Evolutionary conservation across 2,888 invertebrate species (phyloP), one percentile per base, ranked within the genome.

Genomic region (Phania funesta): DNA sequence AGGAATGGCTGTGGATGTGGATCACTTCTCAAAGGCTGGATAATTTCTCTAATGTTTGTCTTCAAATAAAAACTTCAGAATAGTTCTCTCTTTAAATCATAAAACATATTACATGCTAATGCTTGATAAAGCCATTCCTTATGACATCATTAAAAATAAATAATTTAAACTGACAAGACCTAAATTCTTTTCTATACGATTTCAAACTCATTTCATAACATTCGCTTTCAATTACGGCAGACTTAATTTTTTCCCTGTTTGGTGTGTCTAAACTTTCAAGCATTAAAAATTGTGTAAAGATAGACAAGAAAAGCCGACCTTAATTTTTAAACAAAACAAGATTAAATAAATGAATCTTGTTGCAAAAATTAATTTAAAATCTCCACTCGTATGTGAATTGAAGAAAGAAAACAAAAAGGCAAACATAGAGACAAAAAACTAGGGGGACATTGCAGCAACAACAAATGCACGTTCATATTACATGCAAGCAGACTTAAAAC

Each of bases 201-300:
- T 26, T 24, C 35, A n/a, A 65, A 65, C 13, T 64, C 50, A 73
- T 65, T 71, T 78, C 20, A 13, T 16, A 78, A 78, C 71, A 78
- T 73, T 78, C 78, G 58, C 78, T 78, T 78, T 78, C 78, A 78
- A 73, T 44, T 75, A 82, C 65, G 62, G 41, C 64, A 70, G 73
- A 80, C 32, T 82, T 82, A 68, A 82, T 84, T 84, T 80, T 16
- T 44, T 18, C 16, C n/a, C 11, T 3, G 41, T 5, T 6, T 1
- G 6, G 1, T 16, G 16, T 18, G 18, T 44, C 74, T 82, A 62
- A 74, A 48, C 60, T 56, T 38, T 54, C 11, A 52, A 29, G n/a
- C 48, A 29, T 56, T 41, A 62, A 16, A 64, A 62, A 62, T 56
- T 29, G 41, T 70, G 22, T 70, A 56, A 56, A 77, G 62, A 56